Percentiles rank a stretch among this genome's conserved stretches.
Evolutionary conservation across 2,888 invertebrate genomes (phyloP).

Genomic region (Sthenelais limicola): DNA sequence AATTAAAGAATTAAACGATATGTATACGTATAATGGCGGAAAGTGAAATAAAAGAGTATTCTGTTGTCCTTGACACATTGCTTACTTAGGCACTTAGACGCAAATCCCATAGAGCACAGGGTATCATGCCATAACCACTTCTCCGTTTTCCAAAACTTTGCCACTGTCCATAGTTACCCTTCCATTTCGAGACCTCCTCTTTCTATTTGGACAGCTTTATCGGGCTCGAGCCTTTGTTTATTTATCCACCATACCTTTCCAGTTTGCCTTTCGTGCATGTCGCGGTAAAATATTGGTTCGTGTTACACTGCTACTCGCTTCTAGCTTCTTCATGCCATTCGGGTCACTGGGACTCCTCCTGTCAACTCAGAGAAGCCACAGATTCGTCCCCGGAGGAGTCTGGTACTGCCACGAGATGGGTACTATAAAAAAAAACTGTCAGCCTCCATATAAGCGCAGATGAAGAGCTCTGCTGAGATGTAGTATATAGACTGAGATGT

Average conservation of each 20-base stretch:
- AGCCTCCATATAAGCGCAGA: no score
- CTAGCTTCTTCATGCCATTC: background rate
- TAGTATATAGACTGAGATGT: no score
- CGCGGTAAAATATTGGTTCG: background rate
- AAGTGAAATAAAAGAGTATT: no score
- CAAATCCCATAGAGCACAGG: background rate
- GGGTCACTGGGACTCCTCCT: background rate
- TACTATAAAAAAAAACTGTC: background rate
- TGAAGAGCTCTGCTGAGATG: no score
- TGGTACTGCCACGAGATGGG: background rate
- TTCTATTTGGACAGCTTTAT: background rate
- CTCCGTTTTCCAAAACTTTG: no score
- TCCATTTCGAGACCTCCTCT: background rate
- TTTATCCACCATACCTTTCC: background rate
- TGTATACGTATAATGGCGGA: no score
- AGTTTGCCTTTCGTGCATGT: background rate
- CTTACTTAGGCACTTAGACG: background rate
- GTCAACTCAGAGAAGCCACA: background rate
- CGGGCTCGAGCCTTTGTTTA: conserved; percentile 3
- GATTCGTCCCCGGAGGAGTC: background rate
- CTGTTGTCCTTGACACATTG: background rate
- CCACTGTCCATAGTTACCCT: background rate
- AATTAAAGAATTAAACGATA: no score
- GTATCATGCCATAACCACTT: no score
- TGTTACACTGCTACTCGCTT: background rate